Evolutionary conservation across 1,140 invertebrate species (phyloP), one percentile per base, ranked within the genome.

Genomic region (Adoxophyes honmai): DNA sequence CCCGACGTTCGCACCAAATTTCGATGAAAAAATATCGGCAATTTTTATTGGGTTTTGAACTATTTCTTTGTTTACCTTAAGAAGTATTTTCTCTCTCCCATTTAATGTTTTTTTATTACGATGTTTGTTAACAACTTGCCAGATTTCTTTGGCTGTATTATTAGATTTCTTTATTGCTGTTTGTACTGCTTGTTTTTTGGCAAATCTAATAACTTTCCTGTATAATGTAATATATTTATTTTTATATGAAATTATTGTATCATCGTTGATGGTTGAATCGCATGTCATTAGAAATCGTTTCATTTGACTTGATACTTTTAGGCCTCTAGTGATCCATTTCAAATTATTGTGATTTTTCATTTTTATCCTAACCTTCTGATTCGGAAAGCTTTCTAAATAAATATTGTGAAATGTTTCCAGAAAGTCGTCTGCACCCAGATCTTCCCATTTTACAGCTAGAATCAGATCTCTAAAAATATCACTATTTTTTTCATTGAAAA

Each of bases 261-360:
- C 9, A 44, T 54, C 9, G 44, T 21, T 54, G 34, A 28, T 14
- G 4, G 1, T 15, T 16, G 9, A 28, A 34, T 56, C 15, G 13
- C 8, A 8, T 10, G 8, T 14, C 34, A n/a, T 14, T 36, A 61
- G 36, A 13, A 56, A 11, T 14, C 59, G 16, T 15, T 61, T 61
- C 44, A 53, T 61, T 36, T 33, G 8, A 21, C 60, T 62, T 18
- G 60, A 42, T 14, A 57, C 34, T 36, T 36, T 52, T 9, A 61
- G n/a, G 36, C 59, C 59, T 14, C 37, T 61, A 4, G 54, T 42
- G 7, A 61, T 34, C 59, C 59, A 60, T 60, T 39, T 51, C 34
- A 55, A n/a, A 36, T n/a, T 34, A 5, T 33, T 14, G 0, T 15
- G 1, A 9, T 56, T 57, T 0, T 42, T 36, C 2, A 36, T 10